Base-by-base conservation (phyloP, 2,797 vertebrate genomes). In the Adelosebastes latens region DNA sequence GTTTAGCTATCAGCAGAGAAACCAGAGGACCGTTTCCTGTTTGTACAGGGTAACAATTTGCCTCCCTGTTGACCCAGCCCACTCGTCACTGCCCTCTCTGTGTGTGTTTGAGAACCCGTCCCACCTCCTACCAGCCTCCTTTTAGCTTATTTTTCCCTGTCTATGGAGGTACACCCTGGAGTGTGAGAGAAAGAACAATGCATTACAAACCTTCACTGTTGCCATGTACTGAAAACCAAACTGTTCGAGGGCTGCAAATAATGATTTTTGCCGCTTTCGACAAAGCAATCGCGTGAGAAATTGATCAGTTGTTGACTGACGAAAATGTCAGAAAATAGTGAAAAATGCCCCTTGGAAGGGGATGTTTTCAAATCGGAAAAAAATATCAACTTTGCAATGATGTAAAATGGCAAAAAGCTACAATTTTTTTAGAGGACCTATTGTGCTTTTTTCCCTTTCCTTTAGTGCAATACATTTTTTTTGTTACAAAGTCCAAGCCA, bases 41-140 rank as follows among this genome's bases (percentile, higher is more conserved):
- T 80, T 86, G 80, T 58, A 31, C 74, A 62, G 22, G 55, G 60
- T 81, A 58, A 80, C 88, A 84, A 85, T 89, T 72, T 72, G 67
- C 53, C 78, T 79, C 65, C 85, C 80, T 42, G 82, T 85, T 89
- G 85, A 87, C 88, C 77, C 42, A 52, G 14, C 49, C 72, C 62
- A 72, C 82, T 81, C 16, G 12, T 79, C 81, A 12, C 79, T 74
- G 81, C 66, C 77, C 81, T 82, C 64, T 62, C 61, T 59, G 27
- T 80, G 72, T 77, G 67, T 71, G 79, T 83, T 42, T 65, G 32
- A 82, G 64, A 56, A 56, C 69, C 80, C 20, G 70, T 52, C 72
- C 85, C 65, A 67, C 89, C 83, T 83, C 86, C 82, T 39, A 8
- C 73, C 82, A 22, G 56, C 72, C 49, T 80, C 74, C 77, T 67